A percentile compares a stretch with the other conserved stretches of the same genome.
Conservation (phyloP, 2,888 invertebrate genomes). For the Caenorhabditis panamensis region DNA sequence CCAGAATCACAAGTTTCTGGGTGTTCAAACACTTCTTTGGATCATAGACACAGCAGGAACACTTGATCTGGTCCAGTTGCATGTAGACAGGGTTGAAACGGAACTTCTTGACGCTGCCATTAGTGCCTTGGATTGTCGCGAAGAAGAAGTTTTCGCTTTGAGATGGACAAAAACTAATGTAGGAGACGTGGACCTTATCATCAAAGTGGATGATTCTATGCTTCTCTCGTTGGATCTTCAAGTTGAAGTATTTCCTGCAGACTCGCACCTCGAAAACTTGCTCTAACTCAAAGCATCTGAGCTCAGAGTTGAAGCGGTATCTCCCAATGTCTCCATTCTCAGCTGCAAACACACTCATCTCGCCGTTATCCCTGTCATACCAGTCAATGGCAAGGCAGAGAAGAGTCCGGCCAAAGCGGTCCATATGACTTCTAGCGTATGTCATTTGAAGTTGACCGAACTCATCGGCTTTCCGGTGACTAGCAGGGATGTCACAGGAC, state of each 20-base stretch:
- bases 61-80: not conserved
- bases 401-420: not conserved
- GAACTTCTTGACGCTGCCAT: not conserved
- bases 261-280: not conserved
- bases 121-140: not conserved
- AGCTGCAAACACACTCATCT: slow-evolving; percentile 14
- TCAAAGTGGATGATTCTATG: not conserved
- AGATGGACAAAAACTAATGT: not conserved
- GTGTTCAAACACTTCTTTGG: not conserved
- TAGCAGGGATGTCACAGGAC: not conserved
- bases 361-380: slow-evolving; percentile 12
- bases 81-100: not conserved
- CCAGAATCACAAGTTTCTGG: too few relatives aligned
- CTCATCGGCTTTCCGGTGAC: not conserved
- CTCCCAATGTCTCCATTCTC: slow-evolving; percentile 9
- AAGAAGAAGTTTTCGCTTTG: not conserved
- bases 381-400: slow-evolving; percentile 18
- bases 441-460: not conserved
- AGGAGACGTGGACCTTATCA: not conserved
- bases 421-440: slow-evolving; percentile 17
- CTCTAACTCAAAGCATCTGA: not conserved
- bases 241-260: not conserved
- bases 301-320: slow-evolving; percentile 2
- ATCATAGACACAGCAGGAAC: not conserved
- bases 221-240: not conserved